Evolutionary conservation across 2,113 vertebrate species (phyloP).

Genomic region (Patagioenas fasciata): DNA sequence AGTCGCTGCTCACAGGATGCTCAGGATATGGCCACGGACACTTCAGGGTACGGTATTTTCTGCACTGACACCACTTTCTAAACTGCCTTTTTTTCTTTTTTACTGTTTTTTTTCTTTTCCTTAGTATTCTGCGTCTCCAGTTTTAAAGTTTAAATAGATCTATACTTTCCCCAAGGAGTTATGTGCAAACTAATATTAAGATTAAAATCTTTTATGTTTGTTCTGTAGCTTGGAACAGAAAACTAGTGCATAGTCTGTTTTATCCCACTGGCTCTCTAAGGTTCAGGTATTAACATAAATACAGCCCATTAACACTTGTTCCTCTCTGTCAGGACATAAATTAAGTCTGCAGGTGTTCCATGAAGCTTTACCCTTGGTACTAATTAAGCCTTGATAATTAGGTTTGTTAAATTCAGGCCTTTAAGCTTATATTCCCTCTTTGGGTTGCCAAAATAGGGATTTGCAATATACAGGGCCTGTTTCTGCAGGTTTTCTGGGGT

Average conservation of each 20-base stretch:
- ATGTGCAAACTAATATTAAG: slow-evolving; percentile 72
- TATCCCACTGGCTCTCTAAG: slow-evolving; percentile 78
- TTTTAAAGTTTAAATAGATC: slow-evolving; percentile 70
- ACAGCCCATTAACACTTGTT: slow-evolving; percentile 99
- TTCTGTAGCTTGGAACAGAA: slow-evolving; percentile 75
- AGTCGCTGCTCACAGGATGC: background rate
- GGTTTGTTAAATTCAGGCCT: slow-evolving; percentile 99
- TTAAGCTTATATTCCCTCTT: slow-evolving; percentile 91
- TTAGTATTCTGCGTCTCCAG: slow-evolving; percentile 14
- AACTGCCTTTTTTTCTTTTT: background rate
- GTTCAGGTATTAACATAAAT: slow-evolving; percentile 99
- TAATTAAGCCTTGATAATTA: slow-evolving; percentile 99
- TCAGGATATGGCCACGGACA: background rate
- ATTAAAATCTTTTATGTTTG: slow-evolving; percentile 78
- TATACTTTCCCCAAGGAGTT: slow-evolving; percentile 65
- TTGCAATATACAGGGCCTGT: slow-evolving; percentile 48
- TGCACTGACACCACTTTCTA: slow-evolving; percentile 10
- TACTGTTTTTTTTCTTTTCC: background rate
- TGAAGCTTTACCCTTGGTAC: slow-evolving; percentile 99
- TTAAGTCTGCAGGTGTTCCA: slow-evolving; percentile 99
- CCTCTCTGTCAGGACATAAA: slow-evolving; percentile 99
- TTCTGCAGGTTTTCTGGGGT: slow-evolving; percentile 11
- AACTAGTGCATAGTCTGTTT: slow-evolving; percentile 73
- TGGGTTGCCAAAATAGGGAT: slow-evolving; percentile 78
- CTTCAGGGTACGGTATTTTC: background rate